Percentiles rank a stretch among this genome's conserved stretches.
phyloP scores from a whole-genome alignment of 2,113 vertebrate genomes.

The Microtus richardsoni region DNA sequence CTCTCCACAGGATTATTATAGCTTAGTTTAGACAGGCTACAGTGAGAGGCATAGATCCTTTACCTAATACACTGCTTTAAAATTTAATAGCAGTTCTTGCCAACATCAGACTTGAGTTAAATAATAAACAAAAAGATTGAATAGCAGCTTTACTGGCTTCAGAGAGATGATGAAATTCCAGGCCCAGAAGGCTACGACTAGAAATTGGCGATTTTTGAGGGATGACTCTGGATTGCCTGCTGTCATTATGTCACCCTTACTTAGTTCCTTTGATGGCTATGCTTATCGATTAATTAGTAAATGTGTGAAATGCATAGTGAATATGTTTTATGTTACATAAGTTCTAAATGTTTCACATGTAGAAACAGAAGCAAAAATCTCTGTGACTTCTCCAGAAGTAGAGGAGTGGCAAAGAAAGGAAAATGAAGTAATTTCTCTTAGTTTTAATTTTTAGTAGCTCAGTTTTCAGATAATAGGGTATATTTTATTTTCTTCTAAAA shows the following conservation, averaged over 20 bases:
- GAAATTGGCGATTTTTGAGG: neutral
- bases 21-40: conserved; percentile 26
- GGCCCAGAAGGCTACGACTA: neutral
- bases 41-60: conserved; percentile 51
- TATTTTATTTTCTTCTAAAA: neutral
- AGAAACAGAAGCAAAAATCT: neutral
- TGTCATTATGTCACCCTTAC: neutral
- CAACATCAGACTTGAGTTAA: conserved; percentile 58
- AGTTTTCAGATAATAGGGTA: neutral
- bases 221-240: neutral
- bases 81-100: conserved; percentile 62
- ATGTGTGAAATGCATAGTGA: neutral
- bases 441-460: neutral
- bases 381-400: neutral
- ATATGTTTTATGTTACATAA: neutral
- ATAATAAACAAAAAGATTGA: conserved; percentile 40
- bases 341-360: neutral
- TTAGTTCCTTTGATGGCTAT: neutral
- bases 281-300: neutral
- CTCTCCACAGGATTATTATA: conserved; percentile 33
- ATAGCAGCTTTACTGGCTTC: conserved; percentile 31
- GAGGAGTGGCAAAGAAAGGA: neutral
- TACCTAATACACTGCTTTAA: conserved; percentile 52
- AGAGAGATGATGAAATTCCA: conserved; percentile 36
- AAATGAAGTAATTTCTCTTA: neutral